Evolutionary conservation across 2,113 vertebrate genomes (phyloP).

Genomic region (Australoheros scitulus): DNA sequence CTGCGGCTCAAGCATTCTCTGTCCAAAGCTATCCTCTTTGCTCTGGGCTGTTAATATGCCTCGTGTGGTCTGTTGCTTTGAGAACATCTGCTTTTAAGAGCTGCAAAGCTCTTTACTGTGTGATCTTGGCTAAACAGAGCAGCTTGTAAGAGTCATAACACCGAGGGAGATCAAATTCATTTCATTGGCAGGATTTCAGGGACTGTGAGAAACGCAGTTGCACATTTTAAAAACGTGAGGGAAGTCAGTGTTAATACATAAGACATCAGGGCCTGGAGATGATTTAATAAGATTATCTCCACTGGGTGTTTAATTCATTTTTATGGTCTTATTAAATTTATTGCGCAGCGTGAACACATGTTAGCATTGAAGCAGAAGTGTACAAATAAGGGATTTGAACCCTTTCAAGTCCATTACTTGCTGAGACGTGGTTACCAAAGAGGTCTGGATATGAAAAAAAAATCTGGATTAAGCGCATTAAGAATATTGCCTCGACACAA

Average conservation of each 20-base stretch:
- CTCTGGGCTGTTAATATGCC: constrained; percentile 12
- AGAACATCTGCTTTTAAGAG: constrained; percentile 56
- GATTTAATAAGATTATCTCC: constrained; percentile 43
- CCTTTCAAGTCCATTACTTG: not conserved
- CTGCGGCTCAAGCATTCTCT: not conserved
- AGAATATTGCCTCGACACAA: constrained; percentile 7
- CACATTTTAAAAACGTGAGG: not conserved
- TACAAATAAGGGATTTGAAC: constrained; percentile 3
- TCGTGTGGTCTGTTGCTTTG: constrained; percentile 22
- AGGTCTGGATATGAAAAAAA: constrained; percentile 8
- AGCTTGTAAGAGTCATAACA: constrained; percentile 29
- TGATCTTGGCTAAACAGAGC: constrained; percentile 34
- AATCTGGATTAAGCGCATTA: constrained; percentile 34
- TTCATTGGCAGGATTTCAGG: constrained; percentile 29
- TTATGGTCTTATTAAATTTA: constrained; percentile 32
- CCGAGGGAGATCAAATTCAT: not conserved
- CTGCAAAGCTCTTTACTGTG: constrained; percentile 18
- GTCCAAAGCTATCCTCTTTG: constrained; percentile 8
- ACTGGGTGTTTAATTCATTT: constrained; percentile 25
- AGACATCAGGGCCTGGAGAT: not conserved
- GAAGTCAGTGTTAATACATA: constrained; percentile 12
- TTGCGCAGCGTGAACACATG: constrained; percentile 16
- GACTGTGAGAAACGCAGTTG: constrained; percentile 14
- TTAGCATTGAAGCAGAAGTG: constrained; percentile 12
- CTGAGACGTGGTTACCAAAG: constrained; percentile 2